phyloP scores from a whole-genome alignment of 2,113 vertebrate species.

The Heptranchias perlo region DNA sequence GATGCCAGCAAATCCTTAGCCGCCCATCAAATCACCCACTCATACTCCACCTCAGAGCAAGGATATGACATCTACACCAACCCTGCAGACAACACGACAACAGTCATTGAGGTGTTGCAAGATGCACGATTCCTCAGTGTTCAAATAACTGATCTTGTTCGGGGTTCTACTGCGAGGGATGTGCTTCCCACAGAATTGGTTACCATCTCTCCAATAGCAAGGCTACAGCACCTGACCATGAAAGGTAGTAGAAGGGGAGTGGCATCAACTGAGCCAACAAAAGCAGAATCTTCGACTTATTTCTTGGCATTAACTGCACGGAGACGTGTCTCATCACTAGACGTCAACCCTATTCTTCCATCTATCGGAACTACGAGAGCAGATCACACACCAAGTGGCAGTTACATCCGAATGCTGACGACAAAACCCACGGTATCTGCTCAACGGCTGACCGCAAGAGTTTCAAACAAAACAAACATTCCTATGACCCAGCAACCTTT shows the following conservation, averaged over 20 bases:
- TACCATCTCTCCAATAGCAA: slow-evolving; percentile 1
- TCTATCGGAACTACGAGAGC: not conserved
- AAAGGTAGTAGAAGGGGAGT: not conserved
- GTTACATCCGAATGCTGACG: not conserved
- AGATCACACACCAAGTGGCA: not conserved
- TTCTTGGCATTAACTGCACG: not conserved
- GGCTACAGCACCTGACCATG: slow-evolving; percentile 20
- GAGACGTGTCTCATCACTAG: not conserved
- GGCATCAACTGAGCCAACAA: not conserved
- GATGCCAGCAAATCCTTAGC: not conserved
- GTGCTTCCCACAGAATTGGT: not conserved
- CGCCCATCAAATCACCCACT: not conserved
- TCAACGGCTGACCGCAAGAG: not conserved
- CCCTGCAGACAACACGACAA: not conserved
- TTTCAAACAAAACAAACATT: not conserved
- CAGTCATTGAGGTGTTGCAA: not conserved
- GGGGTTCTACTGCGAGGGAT: not conserved
- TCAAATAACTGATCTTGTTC: not conserved
- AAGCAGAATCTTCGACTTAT: not conserved
- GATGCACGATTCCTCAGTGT: not conserved
- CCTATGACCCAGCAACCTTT: not conserved
- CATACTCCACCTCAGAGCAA: not conserved
- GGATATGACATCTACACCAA: not conserved
- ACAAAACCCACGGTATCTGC: not conserved
- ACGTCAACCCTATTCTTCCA: not conserved